Base-by-base conservation (phyloP, 2,888 invertebrate species). In the Nesidiocoris tenuis region DNA sequence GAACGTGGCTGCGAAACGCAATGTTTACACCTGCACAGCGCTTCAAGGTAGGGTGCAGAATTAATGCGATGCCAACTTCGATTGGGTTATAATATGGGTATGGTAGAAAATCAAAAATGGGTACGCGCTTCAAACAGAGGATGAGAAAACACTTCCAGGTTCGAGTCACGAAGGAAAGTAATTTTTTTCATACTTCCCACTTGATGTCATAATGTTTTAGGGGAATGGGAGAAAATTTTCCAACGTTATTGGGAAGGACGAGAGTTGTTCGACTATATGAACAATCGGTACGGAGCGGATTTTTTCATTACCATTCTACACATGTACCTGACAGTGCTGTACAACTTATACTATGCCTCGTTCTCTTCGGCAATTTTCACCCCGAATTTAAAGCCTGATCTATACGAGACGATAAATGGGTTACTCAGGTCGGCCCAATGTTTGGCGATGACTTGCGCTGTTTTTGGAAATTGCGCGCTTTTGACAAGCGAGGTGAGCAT, bases 301-400 rank as follows among this genome's bases (percentile, higher is more conserved):
- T 67, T 17, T 39, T 25, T 54, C 17, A 23, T 67, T 9, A 16
- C 55, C 0, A 7, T 67, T 22, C 21, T 54, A 0, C 55, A 67
- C 22, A n/a, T 67, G 18, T 67, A 67, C 19, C 0, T 67, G 56
- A 22, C 54, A 22, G 55, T 67, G n/a, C 54, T 67, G 54, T 54
- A 12, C 39, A n/a, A 19, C 5, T 21, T 67, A 2, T 67, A 67
- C 67, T 19, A 65, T 54, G 65, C 65, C 16, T 65, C 39, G 1
- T 54, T 56, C n/a, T 19, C 55, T 9, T 54, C 23, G 1, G 67
- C 67, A 2, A 39, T 67, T 0, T 67, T 67, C 56, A 54, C n/a
- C 21, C 21, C 21, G 5, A 55, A 1, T 1, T 39, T 39, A 12
- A 55, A 67, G 5, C 55, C 67, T 0, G 16, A 67, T 12, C 5